A percentile compares a stretch with the other conserved stretches of the same genome.
Conservation (phyloP, 2,888 invertebrate species). For the Blastobasis adustella region DNA sequence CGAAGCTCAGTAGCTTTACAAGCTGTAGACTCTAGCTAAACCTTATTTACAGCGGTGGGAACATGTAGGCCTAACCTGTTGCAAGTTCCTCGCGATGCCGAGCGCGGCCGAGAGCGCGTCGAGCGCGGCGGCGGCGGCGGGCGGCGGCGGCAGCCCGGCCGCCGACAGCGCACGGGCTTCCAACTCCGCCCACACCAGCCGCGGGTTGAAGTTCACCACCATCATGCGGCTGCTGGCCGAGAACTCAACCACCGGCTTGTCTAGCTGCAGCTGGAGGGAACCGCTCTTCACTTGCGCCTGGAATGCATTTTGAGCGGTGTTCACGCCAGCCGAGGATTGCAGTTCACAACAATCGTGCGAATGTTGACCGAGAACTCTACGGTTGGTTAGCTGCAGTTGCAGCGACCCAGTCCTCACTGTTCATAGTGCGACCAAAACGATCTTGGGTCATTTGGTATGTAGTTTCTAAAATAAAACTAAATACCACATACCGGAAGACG, state of each 20-base stretch:
- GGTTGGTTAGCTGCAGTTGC: too few relatives aligned
- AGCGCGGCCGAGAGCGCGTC: conserved; percentile 86
- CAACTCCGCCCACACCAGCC: conserved; percentile 86
- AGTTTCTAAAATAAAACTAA: too few relatives aligned
- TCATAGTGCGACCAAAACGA: too few relatives aligned
- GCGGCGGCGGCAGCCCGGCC: conserved; percentile 86
- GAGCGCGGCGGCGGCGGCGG: conserved; percentile 79
- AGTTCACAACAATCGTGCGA: background rate
- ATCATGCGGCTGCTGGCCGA: conserved; percentile 82
- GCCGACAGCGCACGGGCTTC: conserved; percentile 92
- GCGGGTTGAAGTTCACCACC: conserved; percentile 94
- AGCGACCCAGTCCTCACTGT: too few relatives aligned
- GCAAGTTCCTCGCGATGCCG: conserved; percentile 88
- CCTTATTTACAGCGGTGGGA: too few relatives aligned
- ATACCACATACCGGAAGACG: too few relatives aligned
- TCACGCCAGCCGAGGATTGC: background rate
- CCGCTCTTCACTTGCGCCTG: conserved; percentile 60
- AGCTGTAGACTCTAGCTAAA: too few relatives aligned
- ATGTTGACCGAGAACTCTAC: too few relatives aligned
- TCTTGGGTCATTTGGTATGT: too few relatives aligned
- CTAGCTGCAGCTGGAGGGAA: conserved; percentile 46
- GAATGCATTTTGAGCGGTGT: background rate
- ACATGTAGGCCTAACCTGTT: conserved; percentile 78
- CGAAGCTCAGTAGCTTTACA: too few relatives aligned
- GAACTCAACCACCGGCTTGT: conserved; percentile 87